Percentiles rank a stretch among this genome's conserved stretches.
phyloP scores from a whole-genome alignment of 2,113 vertebrate genomes.

The Phyllopteryx taeniolatus region DNA sequence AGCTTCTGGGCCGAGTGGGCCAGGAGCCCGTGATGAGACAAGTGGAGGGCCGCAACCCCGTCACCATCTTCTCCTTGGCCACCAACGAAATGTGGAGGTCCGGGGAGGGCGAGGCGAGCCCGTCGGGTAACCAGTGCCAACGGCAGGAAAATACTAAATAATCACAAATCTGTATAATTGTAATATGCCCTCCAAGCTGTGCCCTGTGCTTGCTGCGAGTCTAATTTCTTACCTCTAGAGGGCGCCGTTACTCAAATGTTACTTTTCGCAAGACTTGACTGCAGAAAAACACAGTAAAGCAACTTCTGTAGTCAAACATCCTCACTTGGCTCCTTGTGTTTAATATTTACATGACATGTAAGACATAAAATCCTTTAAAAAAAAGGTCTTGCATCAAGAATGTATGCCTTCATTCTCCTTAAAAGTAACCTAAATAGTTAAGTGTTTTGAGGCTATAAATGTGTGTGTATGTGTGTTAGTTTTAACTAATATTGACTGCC shows the following conservation, averaged over 20 bases:
- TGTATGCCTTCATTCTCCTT: no score
- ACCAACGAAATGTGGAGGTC: slow-evolving; percentile 97
- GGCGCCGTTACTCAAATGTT: background rate
- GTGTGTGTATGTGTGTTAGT: no score
- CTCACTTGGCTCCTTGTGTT: no score
- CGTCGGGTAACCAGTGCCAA: slow-evolving; percentile 25
- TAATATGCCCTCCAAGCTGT: background rate
- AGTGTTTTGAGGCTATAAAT: no score
- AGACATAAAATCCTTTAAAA: no score
- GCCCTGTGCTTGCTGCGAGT: background rate
- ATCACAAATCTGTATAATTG: background rate
- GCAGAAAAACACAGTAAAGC: background rate
- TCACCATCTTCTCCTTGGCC: slow-evolving; percentile 95
- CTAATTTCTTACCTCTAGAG: slow-evolving; percentile 17
- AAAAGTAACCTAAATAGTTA: no score
- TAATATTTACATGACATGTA: no score
- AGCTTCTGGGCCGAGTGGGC: slow-evolving; percentile 90
- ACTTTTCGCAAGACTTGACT: no score
- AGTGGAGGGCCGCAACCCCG: slow-evolving; percentile 89
- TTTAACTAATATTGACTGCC: no score
- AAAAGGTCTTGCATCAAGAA: no score
- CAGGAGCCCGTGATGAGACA: slow-evolving; percentile 98
- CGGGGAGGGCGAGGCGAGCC: slow-evolving; percentile 74
- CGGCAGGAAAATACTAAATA: no score
- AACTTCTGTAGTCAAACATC: no score